Evolutionary conservation across 2,888 invertebrate species (phyloP), one percentile per base, ranked within the genome.

Genomic region (Idaea aversata): DNA sequence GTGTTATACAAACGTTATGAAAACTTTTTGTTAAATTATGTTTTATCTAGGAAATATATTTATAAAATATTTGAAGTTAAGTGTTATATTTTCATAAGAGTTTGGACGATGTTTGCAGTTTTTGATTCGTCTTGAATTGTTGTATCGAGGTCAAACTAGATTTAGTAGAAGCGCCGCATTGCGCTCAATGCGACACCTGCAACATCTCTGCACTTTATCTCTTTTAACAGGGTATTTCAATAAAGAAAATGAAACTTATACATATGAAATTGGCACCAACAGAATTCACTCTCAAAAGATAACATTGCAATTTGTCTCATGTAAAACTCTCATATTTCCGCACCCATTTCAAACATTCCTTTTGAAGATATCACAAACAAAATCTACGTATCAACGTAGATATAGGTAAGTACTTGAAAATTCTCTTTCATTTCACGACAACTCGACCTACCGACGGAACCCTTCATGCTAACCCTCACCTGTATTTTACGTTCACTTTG

Each of bases 101-200:
- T 47, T 47, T 47, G 47, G 47, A 47, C 47, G 47, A 6, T 13
- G 47, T 47, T 47, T 47, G 47, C 13, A 47, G 47, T 47, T 13
- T 10, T 47, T 47, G 4, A 47, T 47, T 10, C 47, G 10, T 47
- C 47, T 47, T 47, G 47, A 47, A 47, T 47, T 10, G 47, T 47
- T 86, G 87, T 83, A 88, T 83, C 83, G 88, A 87, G 88, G 87
- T 87, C 88, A 85, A 76, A 79, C 77, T 81, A 83, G 81, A 86
- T 82, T 83, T 81, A 79, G 84, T 81, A 72, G 79, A 77, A 77
- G 82, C 83, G 79, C 88, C 89, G 91, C 91, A 91, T 79, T 91
- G 91, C 91, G 91, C 87, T 79, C 82, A 76, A 74, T 88, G 89
- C 90, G 88, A 84, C 87, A 85, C 82, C 85, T 87, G 88, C 90